Evolutionary conservation across 2,888 invertebrate genomes (phyloP).

Genomic region (Clostera curtula): DNA sequence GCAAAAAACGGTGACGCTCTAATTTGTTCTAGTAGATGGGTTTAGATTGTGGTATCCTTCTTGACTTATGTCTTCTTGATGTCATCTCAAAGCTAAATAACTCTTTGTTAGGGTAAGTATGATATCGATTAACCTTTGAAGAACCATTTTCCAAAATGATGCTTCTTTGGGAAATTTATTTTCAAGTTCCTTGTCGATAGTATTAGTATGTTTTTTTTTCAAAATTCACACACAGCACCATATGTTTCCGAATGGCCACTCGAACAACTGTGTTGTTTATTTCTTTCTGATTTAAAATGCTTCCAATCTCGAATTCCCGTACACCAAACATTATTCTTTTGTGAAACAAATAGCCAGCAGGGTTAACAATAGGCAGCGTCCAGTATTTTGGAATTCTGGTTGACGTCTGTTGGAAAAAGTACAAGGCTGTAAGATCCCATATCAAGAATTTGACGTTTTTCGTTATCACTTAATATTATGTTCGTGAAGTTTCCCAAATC

Average conservation of each 20-base stretch:
- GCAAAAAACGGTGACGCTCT: conserved; percentile 27
- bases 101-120: conserved; percentile 10
- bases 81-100: conserved; percentile 14
- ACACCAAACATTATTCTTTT: conserved; percentile 7
- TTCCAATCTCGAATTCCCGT: conserved; percentile 7
- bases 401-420: no score
- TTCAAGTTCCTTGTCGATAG: conserved; percentile 8
- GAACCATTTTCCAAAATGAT: conserved; percentile 12
- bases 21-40: no score
- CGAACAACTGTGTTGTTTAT: conserved; percentile 9
- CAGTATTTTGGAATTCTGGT: conserved; percentile 4
- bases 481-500: no score
- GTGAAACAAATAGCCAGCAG: conserved; percentile 9
- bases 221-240: conserved; percentile 9
- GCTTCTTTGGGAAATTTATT: conserved; percentile 11
- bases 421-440: no score
- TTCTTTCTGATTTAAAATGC: conserved; percentile 12
- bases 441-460: no score
- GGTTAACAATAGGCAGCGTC: conserved; percentile 6
- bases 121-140: conserved; percentile 7
- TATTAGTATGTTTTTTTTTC: conserved; percentile 2
- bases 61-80: conserved; percentile 9
- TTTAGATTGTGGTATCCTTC: conserved; percentile 6
- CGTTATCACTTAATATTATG: no score
- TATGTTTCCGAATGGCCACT: conserved; percentile 9